phyloP scores from a whole-genome alignment of 2,888 invertebrate species.

The Timandra comae region DNA sequence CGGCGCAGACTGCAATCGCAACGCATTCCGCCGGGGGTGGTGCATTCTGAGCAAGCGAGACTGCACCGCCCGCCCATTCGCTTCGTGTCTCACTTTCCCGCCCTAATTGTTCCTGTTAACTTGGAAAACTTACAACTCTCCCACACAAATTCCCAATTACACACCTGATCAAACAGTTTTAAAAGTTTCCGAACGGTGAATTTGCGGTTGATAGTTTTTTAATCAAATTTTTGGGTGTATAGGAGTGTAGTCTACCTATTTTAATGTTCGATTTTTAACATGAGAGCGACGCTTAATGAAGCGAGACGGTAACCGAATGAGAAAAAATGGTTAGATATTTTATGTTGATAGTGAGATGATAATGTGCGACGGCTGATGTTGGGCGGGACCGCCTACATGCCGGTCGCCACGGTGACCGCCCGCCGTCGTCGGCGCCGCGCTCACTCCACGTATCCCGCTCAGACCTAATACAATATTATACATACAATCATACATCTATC shows the following conservation, averaged over 20 bases:
- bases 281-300: constrained; percentile 6
- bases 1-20: constrained; percentile 63
- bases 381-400: constrained; percentile 45
- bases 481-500: no score
- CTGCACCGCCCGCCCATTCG: constrained; percentile 69
- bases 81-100: constrained; percentile 73
- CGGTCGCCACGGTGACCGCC: constrained; percentile 60
- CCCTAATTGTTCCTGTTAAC: constrained; percentile 57
- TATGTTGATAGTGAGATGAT: constrained; percentile 27
- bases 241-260: background rate
- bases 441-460: constrained; percentile 28
- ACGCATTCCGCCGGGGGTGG: constrained; percentile 60
- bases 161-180: constrained; percentile 26
- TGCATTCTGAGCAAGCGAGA: constrained; percentile 74
- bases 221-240: background rate
- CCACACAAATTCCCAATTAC: constrained; percentile 25
- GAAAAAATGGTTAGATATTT: constrained; percentile 11
- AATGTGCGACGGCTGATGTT: constrained; percentile 23
- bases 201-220: constrained; percentile 9
- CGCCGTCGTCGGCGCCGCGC: constrained; percentile 30
- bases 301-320: constrained; percentile 10
- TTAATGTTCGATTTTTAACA: background rate
- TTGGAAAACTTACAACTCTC: constrained; percentile 44
- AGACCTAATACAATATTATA: no score
- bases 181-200: constrained; percentile 14